Conservation (phyloP, 2,113 vertebrate genomes). For the Hypomesus transpacificus region DNA sequence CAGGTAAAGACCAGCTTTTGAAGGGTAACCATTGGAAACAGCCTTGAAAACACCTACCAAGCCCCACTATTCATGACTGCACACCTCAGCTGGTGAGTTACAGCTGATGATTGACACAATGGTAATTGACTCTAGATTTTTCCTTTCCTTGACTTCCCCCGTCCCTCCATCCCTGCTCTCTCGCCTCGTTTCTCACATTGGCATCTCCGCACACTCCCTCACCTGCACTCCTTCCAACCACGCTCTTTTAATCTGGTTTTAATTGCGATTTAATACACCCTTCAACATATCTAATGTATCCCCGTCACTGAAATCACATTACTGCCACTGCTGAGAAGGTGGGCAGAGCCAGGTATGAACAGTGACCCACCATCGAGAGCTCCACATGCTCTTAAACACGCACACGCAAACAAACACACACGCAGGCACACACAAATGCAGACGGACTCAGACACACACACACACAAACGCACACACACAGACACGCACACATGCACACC, state of each 20-base stretch:
- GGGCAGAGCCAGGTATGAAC: constrained; percentile 20
- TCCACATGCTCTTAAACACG: too few species aligned
- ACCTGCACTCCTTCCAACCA: background rate
- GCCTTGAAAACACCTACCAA: too few species aligned
- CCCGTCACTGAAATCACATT: constrained; percentile 22
- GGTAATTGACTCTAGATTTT: background rate
- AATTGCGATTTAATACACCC: constrained; percentile 46
- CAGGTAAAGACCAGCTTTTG: too few species aligned
- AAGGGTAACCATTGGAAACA: too few species aligned
- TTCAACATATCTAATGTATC: background rate
- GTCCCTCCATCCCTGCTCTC: background rate
- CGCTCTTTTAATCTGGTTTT: constrained; percentile 46
- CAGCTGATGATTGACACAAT: too few species aligned
- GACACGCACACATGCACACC: too few species aligned
- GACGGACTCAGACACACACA: background rate
- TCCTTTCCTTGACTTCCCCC: background rate
- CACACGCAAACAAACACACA: background rate
- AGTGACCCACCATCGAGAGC: background rate
- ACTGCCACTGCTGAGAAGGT: background rate
- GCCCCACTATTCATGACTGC: too few species aligned
- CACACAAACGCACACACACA: background rate
- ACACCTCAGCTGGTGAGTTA: too few species aligned
- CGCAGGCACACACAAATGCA: background rate
- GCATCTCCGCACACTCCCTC: background rate
- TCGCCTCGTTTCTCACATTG: background rate